These are phyloP conservation scores for Heliconius himera DNA, from an alignment of 1,140 invertebrate species.

Conservation along the genomic window DNA sequence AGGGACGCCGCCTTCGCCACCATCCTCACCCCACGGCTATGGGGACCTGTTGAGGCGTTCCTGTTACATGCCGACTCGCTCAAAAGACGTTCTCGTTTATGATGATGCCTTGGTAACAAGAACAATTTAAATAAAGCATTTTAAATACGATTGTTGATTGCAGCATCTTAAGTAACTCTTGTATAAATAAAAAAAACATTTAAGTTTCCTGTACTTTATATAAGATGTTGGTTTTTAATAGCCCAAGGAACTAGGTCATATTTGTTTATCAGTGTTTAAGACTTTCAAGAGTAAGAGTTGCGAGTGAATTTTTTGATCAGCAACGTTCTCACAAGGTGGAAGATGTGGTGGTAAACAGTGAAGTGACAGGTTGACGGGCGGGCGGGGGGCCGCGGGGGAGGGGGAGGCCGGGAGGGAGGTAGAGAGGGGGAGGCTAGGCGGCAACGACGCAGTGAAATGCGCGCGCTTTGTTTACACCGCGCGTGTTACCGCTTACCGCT, in stretches of 20 bases:
- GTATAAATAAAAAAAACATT: not conserved
- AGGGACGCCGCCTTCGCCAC: slow-evolving; percentile 20
- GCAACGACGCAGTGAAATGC: slow-evolving; percentile 54
- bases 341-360: slow-evolving; percentile 49
- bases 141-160: not conserved
- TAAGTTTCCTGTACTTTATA: not conserved
- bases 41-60: slow-evolving; percentile 42
- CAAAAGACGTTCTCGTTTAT: not conserved
- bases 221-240: not conserved
- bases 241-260: not conserved
- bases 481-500: slow-evolving; percentile 21
- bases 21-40: slow-evolving; percentile 25
- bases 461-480: slow-evolving; percentile 69
- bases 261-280: slow-evolving; percentile 8
- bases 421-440: slow-evolving; percentile 34
- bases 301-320: slow-evolving; percentile 17
- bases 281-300: slow-evolving; percentile 1
- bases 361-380: slow-evolving; percentile 49
- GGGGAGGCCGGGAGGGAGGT: slow-evolving; percentile 20
- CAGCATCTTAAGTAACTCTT: not conserved
- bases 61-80: slow-evolving; percentile 23
- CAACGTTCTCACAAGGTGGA: slow-evolving; percentile 18
- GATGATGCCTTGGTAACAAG: not conserved
- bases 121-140: not conserved
- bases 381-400: slow-evolving; percentile 28